Conservation (phyloP, 2,113 vertebrate genomes). For the Megaceryle torquata region DNA sequence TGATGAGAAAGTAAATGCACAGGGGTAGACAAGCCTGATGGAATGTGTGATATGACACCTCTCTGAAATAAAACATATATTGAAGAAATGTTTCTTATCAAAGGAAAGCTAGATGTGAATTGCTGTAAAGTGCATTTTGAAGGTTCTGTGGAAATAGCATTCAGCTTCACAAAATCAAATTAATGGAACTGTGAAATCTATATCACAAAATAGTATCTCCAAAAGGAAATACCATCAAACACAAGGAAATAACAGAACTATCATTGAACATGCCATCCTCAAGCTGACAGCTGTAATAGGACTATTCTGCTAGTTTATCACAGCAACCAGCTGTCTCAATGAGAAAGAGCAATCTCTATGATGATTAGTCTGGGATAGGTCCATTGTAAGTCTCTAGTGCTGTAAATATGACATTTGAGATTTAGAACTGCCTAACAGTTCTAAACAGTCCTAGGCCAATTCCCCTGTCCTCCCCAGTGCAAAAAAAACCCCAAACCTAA, state of each 20-base stretch:
- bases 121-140: not conserved
- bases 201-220: not conserved
- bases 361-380: not conserved
- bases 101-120: not conserved
- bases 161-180: not conserved
- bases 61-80: not conserved
- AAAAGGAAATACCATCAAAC: not conserved
- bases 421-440: not conserved
- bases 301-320: not conserved
- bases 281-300: not conserved
- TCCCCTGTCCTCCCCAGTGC: fast-evolving
- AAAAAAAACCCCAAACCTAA: not conserved
- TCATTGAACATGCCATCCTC: not conserved
- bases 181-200: not conserved
- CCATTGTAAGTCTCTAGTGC: not conserved
- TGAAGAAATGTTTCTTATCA: not conserved
- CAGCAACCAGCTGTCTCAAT: not conserved
- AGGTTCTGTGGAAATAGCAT: not conserved
- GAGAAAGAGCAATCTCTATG: not conserved
- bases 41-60: fast-evolving
- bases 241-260: not conserved
- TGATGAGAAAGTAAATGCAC: not conserved
- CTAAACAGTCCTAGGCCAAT: too few relatives aligned
- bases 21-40: not conserved
- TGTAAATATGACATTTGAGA: not conserved